Evolutionary conservation across 2,797 vertebrate species (phyloP).

Genomic region (Centropyge bicolor): DNA sequence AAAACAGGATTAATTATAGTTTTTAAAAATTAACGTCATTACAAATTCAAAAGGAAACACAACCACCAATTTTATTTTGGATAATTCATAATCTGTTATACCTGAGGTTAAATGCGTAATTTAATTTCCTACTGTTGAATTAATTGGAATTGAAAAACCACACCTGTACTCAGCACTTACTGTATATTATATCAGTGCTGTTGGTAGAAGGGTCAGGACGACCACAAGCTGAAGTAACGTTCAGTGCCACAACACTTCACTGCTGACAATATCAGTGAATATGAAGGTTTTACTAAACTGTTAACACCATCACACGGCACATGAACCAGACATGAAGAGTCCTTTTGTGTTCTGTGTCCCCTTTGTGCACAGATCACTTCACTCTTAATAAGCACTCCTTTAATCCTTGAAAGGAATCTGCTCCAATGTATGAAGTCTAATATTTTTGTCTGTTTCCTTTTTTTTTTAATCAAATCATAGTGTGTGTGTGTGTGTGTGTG

Average conservation of each 20-base stretch:
- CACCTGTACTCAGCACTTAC: too few relatives aligned
- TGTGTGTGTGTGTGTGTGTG: too few relatives aligned
- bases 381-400: background rate
- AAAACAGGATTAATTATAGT: too few relatives aligned
- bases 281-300: background rate
- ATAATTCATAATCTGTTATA: too few relatives aligned
- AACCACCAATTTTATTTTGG: too few relatives aligned
- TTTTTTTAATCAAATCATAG: too few relatives aligned
- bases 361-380: background rate
- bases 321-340: background rate
- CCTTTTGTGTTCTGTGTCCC: background rate
- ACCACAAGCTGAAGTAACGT: background rate
- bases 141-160: too few relatives aligned
- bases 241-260: background rate
- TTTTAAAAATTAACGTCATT: too few relatives aligned
- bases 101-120: too few relatives aligned
- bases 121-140: too few relatives aligned
- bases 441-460: background rate
- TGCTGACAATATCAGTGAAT: background rate
- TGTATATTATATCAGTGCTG: background rate
- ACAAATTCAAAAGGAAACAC: too few relatives aligned
- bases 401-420: background rate
- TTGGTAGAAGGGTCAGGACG: background rate
- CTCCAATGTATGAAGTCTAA: background rate
- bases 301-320: background rate